Evolutionary conservation across 2,113 vertebrate species (phyloP).

Genomic region (Noctilio leporinus): DNA sequence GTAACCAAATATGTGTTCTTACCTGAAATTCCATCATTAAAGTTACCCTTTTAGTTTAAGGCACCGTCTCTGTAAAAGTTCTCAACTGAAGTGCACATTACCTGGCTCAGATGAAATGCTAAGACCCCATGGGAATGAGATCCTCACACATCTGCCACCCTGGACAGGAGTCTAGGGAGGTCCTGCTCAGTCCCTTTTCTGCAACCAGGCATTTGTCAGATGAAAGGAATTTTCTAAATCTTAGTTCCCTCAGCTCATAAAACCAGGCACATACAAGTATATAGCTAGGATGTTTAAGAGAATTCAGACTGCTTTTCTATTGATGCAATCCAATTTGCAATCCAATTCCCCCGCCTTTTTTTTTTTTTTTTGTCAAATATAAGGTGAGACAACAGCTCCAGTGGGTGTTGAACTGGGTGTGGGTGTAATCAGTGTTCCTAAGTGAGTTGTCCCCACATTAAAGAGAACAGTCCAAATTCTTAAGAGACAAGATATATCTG

Average conservation of each 20-base stretch:
- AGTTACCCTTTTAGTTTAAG: not conserved
- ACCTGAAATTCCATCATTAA: not conserved
- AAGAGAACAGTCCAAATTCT: not conserved
- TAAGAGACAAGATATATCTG: not conserved
- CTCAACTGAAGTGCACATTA: not conserved
- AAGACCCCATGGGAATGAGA: not conserved
- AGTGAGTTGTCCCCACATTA: not conserved
- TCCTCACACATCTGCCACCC: not conserved
- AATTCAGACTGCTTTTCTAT: not conserved
- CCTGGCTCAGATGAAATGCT: not conserved
- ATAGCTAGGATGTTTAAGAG: not conserved
- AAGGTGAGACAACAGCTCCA: conserved; percentile 13
- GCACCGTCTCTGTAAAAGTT: not conserved
- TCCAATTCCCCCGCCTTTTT: no score
- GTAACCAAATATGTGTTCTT: conserved; percentile 11
- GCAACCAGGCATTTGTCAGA: not conserved
- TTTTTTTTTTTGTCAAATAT: not conserved
- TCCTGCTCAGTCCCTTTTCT: not conserved
- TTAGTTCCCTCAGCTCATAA: not conserved
- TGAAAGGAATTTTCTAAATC: not conserved
- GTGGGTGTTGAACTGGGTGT: not conserved
- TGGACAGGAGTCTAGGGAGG: not conserved
- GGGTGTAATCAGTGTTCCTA: not conserved
- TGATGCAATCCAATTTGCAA: not conserved
- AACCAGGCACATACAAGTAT: not conserved